Conservation (phyloP, 2,113 vertebrate species). For the Pelodiscus sinensis region DNA sequence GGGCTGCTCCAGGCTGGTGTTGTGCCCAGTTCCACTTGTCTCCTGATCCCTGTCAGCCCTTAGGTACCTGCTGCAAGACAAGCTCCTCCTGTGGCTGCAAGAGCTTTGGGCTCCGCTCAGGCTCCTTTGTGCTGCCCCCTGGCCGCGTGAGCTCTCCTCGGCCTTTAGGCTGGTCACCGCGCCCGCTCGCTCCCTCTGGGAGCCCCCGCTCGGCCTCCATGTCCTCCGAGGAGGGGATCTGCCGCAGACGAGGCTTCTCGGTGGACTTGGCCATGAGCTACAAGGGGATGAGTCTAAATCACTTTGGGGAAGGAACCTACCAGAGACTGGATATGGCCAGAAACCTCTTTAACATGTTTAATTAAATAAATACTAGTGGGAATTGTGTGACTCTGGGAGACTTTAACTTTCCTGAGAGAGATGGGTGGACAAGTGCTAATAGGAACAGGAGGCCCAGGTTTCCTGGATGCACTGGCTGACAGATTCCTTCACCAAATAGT, state of each 20-base stretch:
- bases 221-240: slow-evolving; percentile 92
- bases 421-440: neutral
- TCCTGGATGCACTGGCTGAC: neutral
- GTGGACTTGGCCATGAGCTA: slow-evolving; percentile 89
- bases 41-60: neutral
- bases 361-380: neutral
- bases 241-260: slow-evolving; percentile 90
- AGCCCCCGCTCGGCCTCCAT: slow-evolving; percentile 83
- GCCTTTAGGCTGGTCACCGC: slow-evolving; percentile 60
- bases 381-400: neutral
- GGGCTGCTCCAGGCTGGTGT: neutral
- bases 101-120: slow-evolving; percentile 76
- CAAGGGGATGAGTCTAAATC: rapidly evolving
- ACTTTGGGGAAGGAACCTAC: neutral
- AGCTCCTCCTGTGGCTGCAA: slow-evolving; percentile 80
- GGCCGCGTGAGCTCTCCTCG: slow-evolving; percentile 32
- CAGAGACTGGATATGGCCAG: neutral
- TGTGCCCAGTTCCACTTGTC: rapidly evolving
- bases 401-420: neutral
- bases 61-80: slow-evolving; percentile 79
- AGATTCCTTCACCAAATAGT: neutral
- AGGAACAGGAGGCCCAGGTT: neutral
- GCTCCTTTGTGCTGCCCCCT: slow-evolving; percentile 57
- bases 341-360: neutral
- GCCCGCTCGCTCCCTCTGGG: slow-evolving; percentile 61